These are phyloP conservation scores for Penaeus vannamei DNA, from an alignment of 1,140 invertebrate genomes.

Conservation along the genomic window DNA sequence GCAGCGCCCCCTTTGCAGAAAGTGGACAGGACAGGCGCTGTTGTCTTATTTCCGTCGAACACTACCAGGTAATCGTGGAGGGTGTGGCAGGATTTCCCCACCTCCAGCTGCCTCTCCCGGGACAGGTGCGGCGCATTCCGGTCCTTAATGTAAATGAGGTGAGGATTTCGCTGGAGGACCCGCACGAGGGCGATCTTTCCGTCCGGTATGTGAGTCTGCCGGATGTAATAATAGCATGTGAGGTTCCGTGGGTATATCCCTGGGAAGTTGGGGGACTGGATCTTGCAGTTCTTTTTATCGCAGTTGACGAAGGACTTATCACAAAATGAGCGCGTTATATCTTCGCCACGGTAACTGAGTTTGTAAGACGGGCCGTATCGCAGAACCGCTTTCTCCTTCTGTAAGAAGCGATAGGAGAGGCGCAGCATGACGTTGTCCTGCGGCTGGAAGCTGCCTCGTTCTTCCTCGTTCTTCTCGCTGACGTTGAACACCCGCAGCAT, in stretches of 20 bases:
- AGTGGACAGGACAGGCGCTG: slow-evolving; percentile 88
- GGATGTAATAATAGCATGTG: slow-evolving; percentile 85
- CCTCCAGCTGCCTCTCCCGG: slow-evolving; percentile 56
- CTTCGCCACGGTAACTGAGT: slow-evolving; percentile 63
- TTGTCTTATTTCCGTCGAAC: slow-evolving; percentile 90
- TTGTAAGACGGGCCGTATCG: slow-evolving; percentile 64
- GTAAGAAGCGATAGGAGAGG: slow-evolving; percentile 73
- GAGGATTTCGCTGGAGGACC: slow-evolving; percentile 63
- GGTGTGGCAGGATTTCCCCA: slow-evolving; percentile 78
- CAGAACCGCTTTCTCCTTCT: slow-evolving; percentile 61
- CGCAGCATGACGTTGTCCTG: slow-evolving; percentile 53
- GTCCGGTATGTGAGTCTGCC: slow-evolving; percentile 78
- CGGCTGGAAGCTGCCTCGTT: slow-evolving; percentile 40
- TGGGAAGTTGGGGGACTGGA: slow-evolving; percentile 89
- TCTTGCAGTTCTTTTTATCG: slow-evolving; percentile 86
- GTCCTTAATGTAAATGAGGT: slow-evolving; percentile 68
- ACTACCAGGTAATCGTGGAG: slow-evolving; percentile 90
- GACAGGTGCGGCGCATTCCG: slow-evolving; percentile 64
- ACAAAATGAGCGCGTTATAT: slow-evolving; percentile 75
- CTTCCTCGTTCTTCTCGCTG: slow-evolving; percentile 68
- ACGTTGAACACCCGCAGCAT: slow-evolving; percentile 80
- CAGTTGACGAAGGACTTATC: slow-evolving; percentile 91
- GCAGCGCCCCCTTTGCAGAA: slow-evolving; percentile 87
- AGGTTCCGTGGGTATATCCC: slow-evolving; percentile 88
- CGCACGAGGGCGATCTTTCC: slow-evolving; percentile 67